phyloP scores from a whole-genome alignment of 1,140 invertebrate species.

The Saxidomus purpurata region DNA sequence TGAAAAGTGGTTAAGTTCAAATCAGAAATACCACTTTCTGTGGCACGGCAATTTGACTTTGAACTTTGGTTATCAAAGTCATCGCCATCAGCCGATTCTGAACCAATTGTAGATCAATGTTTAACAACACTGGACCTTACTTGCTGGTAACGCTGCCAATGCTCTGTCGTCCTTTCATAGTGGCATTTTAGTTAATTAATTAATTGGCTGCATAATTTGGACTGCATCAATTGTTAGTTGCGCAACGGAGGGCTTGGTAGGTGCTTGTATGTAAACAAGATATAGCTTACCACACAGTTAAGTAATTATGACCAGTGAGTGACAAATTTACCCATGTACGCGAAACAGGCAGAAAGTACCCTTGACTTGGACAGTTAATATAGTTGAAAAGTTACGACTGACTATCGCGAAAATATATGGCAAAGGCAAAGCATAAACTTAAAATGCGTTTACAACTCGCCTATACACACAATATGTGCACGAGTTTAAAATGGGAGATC shows the following conservation, averaged over 20 bases:
- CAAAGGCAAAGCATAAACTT: constrained; percentile 37
- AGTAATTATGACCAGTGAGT: not conserved
- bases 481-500: not conserved
- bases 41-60: constrained; percentile 35
- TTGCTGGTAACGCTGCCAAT: constrained; percentile 42
- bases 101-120: constrained; percentile 31
- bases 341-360: not conserved
- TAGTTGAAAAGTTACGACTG: not conserved
- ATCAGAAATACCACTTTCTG: constrained; percentile 51
- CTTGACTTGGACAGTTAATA: not conserved
- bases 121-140: constrained; percentile 52
- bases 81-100: constrained; percentile 9
- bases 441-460: not conserved
- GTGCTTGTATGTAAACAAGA: not conserved
- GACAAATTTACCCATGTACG: not conserved
- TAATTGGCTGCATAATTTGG: not conserved
- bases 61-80: constrained; percentile 16
- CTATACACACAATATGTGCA: not conserved
- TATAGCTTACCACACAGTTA: not conserved
- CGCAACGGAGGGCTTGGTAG: not conserved
- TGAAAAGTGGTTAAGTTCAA: constrained; percentile 12
- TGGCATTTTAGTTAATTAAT: constrained; percentile 9
- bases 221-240: not conserved
- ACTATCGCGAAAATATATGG: not conserved
- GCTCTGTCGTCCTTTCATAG: constrained; percentile 44